phyloP scores from a whole-genome alignment of 2,113 vertebrate genomes.

The Echinops telfairi region DNA sequence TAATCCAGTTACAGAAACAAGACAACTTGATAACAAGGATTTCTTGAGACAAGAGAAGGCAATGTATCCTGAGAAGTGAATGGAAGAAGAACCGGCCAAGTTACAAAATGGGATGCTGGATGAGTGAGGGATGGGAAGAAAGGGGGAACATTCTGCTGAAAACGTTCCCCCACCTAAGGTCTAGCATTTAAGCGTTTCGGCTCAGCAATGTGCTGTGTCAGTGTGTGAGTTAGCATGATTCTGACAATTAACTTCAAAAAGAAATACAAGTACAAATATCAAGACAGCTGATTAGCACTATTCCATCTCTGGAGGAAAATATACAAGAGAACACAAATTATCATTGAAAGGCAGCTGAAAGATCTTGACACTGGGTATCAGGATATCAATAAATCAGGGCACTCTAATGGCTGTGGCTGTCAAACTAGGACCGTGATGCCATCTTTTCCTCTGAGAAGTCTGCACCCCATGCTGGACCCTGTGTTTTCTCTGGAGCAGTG shows the following conservation, averaged over 20 bases:
- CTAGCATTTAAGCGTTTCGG: too few species aligned
- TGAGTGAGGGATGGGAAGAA: accelerated
- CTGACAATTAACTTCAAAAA: too few species aligned
- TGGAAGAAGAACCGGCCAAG: accelerated
- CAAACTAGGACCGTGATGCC: not conserved
- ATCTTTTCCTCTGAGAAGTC: not conserved
- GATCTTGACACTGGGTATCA: not conserved
- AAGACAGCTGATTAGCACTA: too few species aligned
- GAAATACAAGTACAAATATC: too few species aligned
- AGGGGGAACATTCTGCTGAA: not conserved
- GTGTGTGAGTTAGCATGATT: too few species aligned
- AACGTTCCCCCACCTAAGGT: not conserved
- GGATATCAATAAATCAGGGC: not conserved
- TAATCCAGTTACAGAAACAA: not conserved
- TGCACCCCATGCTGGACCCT: not conserved
- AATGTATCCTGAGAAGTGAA: not conserved
- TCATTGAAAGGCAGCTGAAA: not conserved
- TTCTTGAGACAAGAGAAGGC: not conserved
- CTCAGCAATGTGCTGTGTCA: too few species aligned
- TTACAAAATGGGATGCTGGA: not conserved
- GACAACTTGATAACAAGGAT: not conserved
- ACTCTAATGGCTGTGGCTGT: not conserved
- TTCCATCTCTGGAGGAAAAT: not conserved
- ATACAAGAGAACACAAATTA: accelerated
- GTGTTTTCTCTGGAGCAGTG: too few species aligned